Evolutionary conservation across 2,113 vertebrate genomes (phyloP), one percentile per base, ranked within the genome.

Genomic region (Oryzias melastigma): DNA sequence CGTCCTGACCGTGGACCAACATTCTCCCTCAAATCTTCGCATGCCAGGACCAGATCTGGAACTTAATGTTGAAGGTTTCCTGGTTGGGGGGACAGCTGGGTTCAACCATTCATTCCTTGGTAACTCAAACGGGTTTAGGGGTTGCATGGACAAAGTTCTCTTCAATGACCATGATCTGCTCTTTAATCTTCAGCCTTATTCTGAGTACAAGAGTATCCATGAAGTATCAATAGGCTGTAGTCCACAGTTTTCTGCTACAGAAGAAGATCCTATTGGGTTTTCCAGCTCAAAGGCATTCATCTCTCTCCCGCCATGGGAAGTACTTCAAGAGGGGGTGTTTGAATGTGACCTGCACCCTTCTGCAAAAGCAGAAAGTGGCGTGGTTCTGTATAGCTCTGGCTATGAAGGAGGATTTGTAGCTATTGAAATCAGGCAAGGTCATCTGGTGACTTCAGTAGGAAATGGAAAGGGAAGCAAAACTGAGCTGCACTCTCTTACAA

Each of bases 141-240:
- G 94, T 43, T 98, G 95, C 66, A 66, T 95, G 47, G 91, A 95
- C 57, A 85, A 92, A 51, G 90, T 92, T 18, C 45, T 82, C 1
- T 95, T 96, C 85, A 96, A 97, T 71, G 77, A 91, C 29, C 82
- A 88, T 53, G 88, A 94, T 60, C 73, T 96, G 56, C 76, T 97
- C 6, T 80, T 82, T 12, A 93, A 90, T 62, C 87, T 96, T 13
- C 92, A 91, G 70, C 76, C 91, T 14, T 92, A 91, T 62, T 85
- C 93, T 62, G 92, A 92, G 15, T 89, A 93, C 68, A 95, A 90
- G 85, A 92, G 66, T 1, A 59, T 94, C 64, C 89, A 87, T n/a
- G 93, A 96, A 68, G 92, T 96, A n/a, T 95, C 92, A 0, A 60
- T 90, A 46, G 93, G 94, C 19, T 98, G 95, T 69, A 95, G 79